phyloP scores from a whole-genome alignment of 1,140 invertebrate species.

The Bradynema listronoti region DNA sequence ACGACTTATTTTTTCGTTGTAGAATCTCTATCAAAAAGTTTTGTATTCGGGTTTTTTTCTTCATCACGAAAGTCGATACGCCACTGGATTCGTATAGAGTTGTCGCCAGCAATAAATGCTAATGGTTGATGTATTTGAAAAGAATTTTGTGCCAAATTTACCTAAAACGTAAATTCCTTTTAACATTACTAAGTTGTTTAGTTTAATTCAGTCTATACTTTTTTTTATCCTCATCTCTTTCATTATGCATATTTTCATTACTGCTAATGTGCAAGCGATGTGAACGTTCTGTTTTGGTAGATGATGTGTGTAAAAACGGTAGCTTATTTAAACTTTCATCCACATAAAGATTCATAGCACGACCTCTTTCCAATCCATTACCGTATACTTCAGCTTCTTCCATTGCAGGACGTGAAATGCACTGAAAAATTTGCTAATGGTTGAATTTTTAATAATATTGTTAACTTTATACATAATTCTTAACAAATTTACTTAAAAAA shows the following conservation, averaged over 20 bases:
- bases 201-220: no score
- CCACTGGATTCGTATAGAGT: slow-evolving; percentile 14
- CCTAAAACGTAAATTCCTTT: neutral
- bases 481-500: no score
- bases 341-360: slow-evolving; percentile 48
- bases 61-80: slow-evolving; percentile 4
- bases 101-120: slow-evolving; percentile 14
- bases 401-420: slow-evolving; percentile 52
- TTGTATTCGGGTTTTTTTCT: neutral
- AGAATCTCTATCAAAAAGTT: slow-evolving; percentile 22
- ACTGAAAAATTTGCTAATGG: no score
- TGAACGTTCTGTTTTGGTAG: no score
- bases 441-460: no score
- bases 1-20: neutral
- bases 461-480: no score
- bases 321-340: slow-evolving; percentile 22
- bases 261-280: no score
- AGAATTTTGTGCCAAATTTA: neutral
- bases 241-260: no score
- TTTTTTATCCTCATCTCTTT: no score
- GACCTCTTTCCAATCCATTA: slow-evolving; percentile 37
- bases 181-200: no score
- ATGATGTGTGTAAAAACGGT: neutral
- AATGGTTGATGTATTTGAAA: slow-evolving; percentile 9
- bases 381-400: slow-evolving; percentile 51